Percentiles rank a stretch among this genome's conserved stretches.
phyloP scores from a whole-genome alignment of 2,888 invertebrate genomes.

The Netelia melanura region DNA sequence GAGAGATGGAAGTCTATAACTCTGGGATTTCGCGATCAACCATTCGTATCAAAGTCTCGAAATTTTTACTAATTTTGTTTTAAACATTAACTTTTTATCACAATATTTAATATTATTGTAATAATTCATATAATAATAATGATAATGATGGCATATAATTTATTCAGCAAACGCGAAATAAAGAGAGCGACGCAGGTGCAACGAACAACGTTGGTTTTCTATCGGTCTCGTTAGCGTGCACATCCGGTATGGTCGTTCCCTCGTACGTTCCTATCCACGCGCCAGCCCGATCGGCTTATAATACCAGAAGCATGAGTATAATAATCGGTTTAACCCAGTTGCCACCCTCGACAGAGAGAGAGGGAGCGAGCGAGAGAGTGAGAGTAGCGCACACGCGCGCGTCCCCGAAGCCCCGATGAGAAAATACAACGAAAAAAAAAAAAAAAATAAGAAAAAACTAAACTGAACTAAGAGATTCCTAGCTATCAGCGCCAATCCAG shows the following conservation, averaged over 20 bases:
- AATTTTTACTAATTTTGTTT: too few species aligned
- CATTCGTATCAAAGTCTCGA: too few species aligned
- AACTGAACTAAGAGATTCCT: conserved; percentile 6
- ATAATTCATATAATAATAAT: not conserved
- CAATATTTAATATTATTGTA: too few species aligned
- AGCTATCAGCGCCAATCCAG: conserved; percentile 33
- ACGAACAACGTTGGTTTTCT: conserved; percentile 28
- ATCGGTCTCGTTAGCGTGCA: conserved; percentile 21
- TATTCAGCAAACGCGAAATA: conserved; percentile 14
- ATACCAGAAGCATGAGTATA: conserved; percentile 69
- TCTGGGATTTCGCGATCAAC: too few species aligned
- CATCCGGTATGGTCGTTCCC: conserved; percentile 59
- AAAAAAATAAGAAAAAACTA: conserved; percentile 38
- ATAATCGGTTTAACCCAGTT: conserved; percentile 76
- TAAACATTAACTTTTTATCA: too few species aligned
- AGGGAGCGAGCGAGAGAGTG: too few species aligned
- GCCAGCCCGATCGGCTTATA: conserved; percentile 60
- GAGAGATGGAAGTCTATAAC: too few species aligned
- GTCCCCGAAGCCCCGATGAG: conserved; percentile 72
- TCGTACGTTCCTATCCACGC: conserved; percentile 36
- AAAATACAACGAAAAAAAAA: conserved; percentile 46
- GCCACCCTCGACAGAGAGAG: conserved; percentile 56
- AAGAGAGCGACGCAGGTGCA: conserved; percentile 49
- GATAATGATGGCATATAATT: conserved; percentile 3
- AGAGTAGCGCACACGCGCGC: conserved; percentile 52